Evolutionary conservation across 2,888 invertebrate species (phyloP), one percentile per base, ranked within the genome.

Genomic region (Phortica okadai): DNA sequence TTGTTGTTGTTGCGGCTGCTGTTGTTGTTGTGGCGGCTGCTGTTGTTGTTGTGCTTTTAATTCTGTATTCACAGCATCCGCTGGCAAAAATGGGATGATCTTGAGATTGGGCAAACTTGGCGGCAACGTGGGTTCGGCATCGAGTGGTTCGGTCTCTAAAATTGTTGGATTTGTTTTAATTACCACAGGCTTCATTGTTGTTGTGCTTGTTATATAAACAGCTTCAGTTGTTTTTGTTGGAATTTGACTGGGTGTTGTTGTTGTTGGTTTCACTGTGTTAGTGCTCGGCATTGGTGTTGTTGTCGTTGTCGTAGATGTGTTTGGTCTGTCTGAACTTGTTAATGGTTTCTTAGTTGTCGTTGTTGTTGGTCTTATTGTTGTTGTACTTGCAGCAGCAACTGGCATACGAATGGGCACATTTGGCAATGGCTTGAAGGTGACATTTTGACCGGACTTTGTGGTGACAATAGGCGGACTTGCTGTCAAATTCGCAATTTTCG

Each of bases 61-160:
- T 72, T 89, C 85, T 6, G 89, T 80, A 6, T 88, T 84, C 72
- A 97, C 94, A 1, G 97, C 97, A 89, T 97, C 97, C 5, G 96
- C 96, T 45, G 96, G 96, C 78, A 97, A 94, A 90, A 97, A 97
- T 7, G 97, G 96, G 84, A 97, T 97, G 74, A 97, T 97, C 89
- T 96, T 96, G 73, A 96, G 92, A 91, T 96, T 96, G 0, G 96
- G 96, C 76, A 96, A 90, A 10, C 96, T 96, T n/a, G 96, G 96
- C 1, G 96, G 96, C 76, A 96, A 89, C 0, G 95, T 95, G 21
- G 85, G 90, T 2, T 83, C 83, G 0, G 82, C 73, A 44, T 84
- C 90, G 8, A 90, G 67, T 0, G 89, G 89, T 54, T 90, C 90
- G 0, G 89, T 81, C 50, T 94, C 93, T 45, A 91, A 78, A 70